These are phyloP conservation scores for Drosophila leonis DNA, from an alignment of 2,888 invertebrate species.

Conservation along the genomic window DNA sequence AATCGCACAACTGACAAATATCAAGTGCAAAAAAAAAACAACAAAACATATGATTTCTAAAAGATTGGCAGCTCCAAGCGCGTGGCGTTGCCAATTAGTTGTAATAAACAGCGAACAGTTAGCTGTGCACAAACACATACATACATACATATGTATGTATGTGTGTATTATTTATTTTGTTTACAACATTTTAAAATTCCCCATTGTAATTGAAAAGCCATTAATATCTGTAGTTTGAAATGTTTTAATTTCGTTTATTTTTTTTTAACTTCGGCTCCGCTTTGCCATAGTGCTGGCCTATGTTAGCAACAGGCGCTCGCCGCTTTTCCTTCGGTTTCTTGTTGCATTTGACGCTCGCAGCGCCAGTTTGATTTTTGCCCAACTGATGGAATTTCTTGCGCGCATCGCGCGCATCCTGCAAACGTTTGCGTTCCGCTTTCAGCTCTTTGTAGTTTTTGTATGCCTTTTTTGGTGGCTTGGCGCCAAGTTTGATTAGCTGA, in stretches of 20 bases:
- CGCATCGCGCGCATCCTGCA: conserved; percentile 86
- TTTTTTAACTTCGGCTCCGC: conserved; percentile 81
- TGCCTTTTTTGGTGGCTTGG: conserved; percentile 90
- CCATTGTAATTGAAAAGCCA: not conserved
- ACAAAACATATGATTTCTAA: conserved; percentile 45
- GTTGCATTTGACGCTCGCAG: conserved; percentile 86
- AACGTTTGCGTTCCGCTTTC: conserved; percentile 87
- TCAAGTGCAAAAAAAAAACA: conserved; percentile 40
- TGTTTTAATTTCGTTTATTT: conserved; percentile 65
- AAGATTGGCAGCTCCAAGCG: conserved; percentile 45
- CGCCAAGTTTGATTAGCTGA: conserved; percentile 92
- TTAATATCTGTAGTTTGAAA: conserved; percentile 7
- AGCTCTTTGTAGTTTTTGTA: conserved; percentile 91
- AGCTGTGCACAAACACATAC: not conserved
- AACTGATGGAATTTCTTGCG: conserved; percentile 86
- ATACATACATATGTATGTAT: not conserved
- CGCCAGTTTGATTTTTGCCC: conserved; percentile 88
- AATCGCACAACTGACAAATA: conserved; percentile 60
- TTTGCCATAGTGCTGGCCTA: conserved; percentile 84
- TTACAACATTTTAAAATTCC: conserved; percentile 19
- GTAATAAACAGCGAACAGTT: conserved; percentile 9
- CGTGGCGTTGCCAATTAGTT: conserved; percentile 35
- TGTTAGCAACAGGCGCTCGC: conserved; percentile 86
- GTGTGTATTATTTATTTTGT: conserved; percentile 13
- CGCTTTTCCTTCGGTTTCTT: conserved; percentile 80